Conservation (phyloP, 2,113 vertebrate species). For the Saguinus midas region DNA sequence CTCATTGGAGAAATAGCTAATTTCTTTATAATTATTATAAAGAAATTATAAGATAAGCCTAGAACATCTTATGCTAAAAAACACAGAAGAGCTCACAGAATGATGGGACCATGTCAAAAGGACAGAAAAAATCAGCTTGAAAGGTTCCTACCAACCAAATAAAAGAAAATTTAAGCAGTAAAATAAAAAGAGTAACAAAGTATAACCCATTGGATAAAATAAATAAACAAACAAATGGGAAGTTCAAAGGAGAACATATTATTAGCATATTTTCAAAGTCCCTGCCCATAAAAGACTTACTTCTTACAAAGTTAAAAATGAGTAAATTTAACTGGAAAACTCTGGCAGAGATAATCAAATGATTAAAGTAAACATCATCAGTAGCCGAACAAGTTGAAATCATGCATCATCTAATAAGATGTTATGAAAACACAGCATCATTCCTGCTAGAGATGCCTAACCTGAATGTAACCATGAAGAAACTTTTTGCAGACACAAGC, state of each 20-base stretch:
- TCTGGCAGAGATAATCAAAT: neutral
- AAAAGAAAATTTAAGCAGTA: neutral
- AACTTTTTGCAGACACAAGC: neutral
- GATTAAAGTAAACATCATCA: neutral
- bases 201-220: neutral
- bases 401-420: neutral
- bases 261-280: neutral
- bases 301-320: neutral
- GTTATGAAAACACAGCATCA: neutral
- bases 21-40: neutral
- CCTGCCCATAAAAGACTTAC: neutral
- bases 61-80: neutral
- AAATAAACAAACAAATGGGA: neutral
- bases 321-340: neutral
- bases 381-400: neutral
- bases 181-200: neutral
- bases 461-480: neutral
- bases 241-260: neutral
- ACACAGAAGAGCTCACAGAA: neutral
- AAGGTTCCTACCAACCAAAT: neutral
- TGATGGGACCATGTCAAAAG: neutral
- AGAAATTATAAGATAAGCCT: neutral
- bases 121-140: neutral
- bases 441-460: neutral
- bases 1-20: neutral